Percentiles rank a stretch among this genome's conserved stretches.
Conservation (phyloP, 2,113 vertebrate genomes). For the Panurus biarmicus region DNA sequence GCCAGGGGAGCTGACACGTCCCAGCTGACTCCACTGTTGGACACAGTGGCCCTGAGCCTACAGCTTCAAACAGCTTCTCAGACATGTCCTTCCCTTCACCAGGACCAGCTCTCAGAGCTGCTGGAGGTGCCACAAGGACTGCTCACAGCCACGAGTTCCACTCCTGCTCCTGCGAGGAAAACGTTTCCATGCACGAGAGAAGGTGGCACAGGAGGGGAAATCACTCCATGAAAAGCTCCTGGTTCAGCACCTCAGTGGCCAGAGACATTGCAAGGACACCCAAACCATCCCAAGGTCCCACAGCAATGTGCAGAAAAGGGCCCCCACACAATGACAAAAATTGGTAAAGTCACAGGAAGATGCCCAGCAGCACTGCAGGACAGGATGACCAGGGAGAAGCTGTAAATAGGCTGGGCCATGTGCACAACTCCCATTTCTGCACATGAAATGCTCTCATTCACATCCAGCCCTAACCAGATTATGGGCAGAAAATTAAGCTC, state of each 20-base stretch:
- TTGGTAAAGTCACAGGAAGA: neutral
- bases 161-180: neutral
- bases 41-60: accelerated
- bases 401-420: neutral
- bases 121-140: neutral
- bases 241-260: neutral
- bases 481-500: neutral
- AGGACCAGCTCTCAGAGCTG: neutral
- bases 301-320: neutral
- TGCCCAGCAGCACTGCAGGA: neutral
- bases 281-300: neutral
- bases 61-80: neutral
- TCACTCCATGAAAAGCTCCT: neutral
- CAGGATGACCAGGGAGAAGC: neutral
- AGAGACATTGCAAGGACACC: neutral
- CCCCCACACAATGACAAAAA: neutral
- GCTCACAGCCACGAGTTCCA: neutral
- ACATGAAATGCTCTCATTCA: neutral
- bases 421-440: neutral
- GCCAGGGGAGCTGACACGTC: neutral
- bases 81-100: neutral
- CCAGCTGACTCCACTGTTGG: neutral
- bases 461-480: neutral
- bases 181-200: accelerated
- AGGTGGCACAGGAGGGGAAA: neutral